A percentile compares a stretch with the other conserved stretches of the same genome.
phyloP scores from a whole-genome alignment of 1,140 invertebrate species.

The Marisa cornuarietis region DNA sequence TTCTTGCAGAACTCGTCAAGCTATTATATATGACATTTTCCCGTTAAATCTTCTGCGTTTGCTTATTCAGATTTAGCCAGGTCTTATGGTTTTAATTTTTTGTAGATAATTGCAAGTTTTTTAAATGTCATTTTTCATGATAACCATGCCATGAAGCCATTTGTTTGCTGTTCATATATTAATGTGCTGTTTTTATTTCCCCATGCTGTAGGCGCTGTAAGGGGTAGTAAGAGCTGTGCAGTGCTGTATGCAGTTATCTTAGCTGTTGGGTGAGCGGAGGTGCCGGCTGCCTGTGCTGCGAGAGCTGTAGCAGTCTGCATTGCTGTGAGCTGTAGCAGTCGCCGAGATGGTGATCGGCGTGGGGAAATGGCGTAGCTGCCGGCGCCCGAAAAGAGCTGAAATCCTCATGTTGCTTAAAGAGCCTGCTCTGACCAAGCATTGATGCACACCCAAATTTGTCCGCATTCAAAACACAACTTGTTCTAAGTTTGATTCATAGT shows the following conservation, averaged over 20 bases:
- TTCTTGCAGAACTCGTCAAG: no score
- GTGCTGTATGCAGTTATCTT: conserved; percentile 28
- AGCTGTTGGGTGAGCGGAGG: conserved; percentile 24
- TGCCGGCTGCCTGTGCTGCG: conserved; percentile 14
- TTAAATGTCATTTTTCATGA: no score
- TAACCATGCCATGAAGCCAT: no score
- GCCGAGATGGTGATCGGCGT: conserved; percentile 14
- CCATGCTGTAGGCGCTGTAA: conserved; percentile 47
- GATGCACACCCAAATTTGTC: not conserved
- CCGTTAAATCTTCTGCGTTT: no score
- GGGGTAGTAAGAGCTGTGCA: conserved; percentile 29
- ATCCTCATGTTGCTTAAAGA: not conserved
- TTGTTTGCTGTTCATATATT: not conserved
- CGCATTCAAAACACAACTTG: not conserved
- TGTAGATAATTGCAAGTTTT: no score
- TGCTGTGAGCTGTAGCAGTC: conserved; percentile 29
- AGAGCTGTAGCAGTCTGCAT: conserved; percentile 36
- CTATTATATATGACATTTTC: no score
- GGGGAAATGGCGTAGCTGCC: conserved; percentile 16
- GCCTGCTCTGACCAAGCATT: not conserved
- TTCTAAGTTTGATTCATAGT: no score
- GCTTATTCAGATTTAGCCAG: no score
- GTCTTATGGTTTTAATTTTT: no score
- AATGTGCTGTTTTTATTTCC: conserved; percentile 41
- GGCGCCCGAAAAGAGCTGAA: conserved; percentile 11